phyloP scores from a whole-genome alignment of 1,140 invertebrate genomes.

The Polypedilum vanderplanki region DNA sequence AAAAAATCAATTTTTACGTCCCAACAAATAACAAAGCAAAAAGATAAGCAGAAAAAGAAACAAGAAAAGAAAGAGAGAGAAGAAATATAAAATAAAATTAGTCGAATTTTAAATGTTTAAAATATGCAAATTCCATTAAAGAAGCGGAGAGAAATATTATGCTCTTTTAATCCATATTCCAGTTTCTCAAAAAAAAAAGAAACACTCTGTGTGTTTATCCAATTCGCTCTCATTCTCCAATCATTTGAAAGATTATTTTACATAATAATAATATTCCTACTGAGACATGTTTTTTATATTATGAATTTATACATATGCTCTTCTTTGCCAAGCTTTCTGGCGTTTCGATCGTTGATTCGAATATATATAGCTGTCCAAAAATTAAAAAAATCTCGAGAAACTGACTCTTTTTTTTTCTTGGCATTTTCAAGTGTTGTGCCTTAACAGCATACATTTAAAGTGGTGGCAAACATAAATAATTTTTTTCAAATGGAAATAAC shows the following conservation, averaged over 20 bases:
- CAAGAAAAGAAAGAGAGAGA: no score
- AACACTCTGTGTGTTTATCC: background rate
- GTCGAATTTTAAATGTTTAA: conserved; percentile 6
- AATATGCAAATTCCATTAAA: conserved; percentile 1
- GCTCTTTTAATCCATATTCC: conserved; percentile 17
- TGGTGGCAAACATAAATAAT: conserved; percentile 1
- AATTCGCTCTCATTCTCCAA: conserved; percentile 9
- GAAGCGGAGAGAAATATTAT: background rate
- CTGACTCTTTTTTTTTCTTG: background rate
- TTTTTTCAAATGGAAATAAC: background rate
- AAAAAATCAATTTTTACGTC: no score
- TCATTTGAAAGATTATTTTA: conserved; percentile 14
- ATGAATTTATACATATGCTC: background rate
- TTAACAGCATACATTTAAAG: background rate
- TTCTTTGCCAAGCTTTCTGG: background rate
- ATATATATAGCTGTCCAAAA: background rate
- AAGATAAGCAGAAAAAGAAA: no score
- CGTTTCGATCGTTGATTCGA: background rate
- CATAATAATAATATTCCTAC: background rate
- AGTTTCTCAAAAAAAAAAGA: background rate
- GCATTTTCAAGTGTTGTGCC: conserved; percentile 16
- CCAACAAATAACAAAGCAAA: no score
- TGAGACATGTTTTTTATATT: background rate
- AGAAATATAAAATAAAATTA: background rate
- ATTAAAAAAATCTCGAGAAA: background rate